Conservation (phyloP, 2,797 vertebrate species). For the Macropodus opercularis region DNA sequence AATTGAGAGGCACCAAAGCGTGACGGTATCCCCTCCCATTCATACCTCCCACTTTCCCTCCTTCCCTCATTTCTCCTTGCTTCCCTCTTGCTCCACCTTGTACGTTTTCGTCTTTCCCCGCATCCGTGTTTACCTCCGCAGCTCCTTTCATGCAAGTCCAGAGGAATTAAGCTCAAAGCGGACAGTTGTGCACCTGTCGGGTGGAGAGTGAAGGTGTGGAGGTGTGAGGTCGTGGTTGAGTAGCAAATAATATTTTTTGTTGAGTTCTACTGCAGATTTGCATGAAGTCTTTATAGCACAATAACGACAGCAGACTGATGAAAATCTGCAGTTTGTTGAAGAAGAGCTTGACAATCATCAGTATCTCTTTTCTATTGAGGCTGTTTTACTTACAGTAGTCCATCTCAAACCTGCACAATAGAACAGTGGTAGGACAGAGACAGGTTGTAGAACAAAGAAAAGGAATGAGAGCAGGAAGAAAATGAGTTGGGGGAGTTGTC, state of each 20-base stretch:
- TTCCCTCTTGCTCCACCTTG: slow-evolving; percentile 21
- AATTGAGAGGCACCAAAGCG: slow-evolving; percentile 79
- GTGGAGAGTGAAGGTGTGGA: not conserved
- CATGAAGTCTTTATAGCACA: not conserved
- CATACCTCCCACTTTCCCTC: slow-evolving; percentile 42
- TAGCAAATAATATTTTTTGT: not conserved
- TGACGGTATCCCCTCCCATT: slow-evolving; percentile 65
- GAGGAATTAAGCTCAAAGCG: fast-evolving
- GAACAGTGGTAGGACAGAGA: slow-evolving; percentile 15
- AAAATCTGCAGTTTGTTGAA: not conserved
- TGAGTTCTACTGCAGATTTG: not conserved
- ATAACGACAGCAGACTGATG: no score
- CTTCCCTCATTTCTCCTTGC: slow-evolving; percentile 15
- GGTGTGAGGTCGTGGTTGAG: not conserved
- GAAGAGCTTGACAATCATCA: not conserved
- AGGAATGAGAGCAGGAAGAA: slow-evolving; percentile 5
- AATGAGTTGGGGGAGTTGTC: slow-evolving; percentile 32
- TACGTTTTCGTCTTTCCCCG: not conserved
- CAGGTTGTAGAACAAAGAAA: slow-evolving; percentile 12
- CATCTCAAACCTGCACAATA: no score
- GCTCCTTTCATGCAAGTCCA: slow-evolving; percentile 1
- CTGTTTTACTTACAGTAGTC: no score
- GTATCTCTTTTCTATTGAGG: no score
- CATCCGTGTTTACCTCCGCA: slow-evolving; percentile 14
- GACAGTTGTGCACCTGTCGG: not conserved